Conservation (phyloP, 1,140 invertebrate genomes). For the Cydia splendana region DNA sequence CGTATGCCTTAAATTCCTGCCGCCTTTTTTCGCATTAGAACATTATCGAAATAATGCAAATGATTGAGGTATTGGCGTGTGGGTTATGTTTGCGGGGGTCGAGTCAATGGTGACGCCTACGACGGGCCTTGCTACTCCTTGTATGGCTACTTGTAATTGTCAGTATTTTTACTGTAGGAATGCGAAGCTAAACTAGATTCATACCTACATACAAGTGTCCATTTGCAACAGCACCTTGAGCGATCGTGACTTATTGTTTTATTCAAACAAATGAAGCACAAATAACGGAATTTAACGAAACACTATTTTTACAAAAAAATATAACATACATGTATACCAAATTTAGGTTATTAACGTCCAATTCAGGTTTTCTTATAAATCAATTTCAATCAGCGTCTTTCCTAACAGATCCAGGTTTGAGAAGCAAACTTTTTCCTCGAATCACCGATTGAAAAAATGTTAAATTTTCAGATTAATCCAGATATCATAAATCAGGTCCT, state of each 20-base stretch:
- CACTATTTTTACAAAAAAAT: too few relatives aligned
- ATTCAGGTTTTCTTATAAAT: too few relatives aligned
- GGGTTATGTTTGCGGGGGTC: slow-evolving; percentile 54
- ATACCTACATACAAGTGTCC: neutral
- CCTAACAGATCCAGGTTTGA: neutral
- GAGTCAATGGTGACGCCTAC: slow-evolving; percentile 59
- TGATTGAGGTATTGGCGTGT: slow-evolving; percentile 15
- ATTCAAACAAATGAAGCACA: too few relatives aligned
- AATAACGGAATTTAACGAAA: too few relatives aligned
- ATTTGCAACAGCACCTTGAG: neutral
- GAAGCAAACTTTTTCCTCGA: neutral
- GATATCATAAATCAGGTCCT: neutral
- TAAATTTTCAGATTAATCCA: neutral
- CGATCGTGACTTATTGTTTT: neutral
- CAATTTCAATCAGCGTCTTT: too few relatives aligned
- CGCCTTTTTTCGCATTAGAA: neutral
- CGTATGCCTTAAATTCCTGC: neutral
- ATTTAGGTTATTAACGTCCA: too few relatives aligned
- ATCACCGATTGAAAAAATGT: neutral
- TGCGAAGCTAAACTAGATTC: slow-evolving; percentile 7
- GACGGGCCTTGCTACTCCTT: slow-evolving; percentile 54
- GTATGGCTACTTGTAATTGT: slow-evolving; percentile 56
- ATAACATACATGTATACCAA: too few relatives aligned
- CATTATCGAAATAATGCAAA: slow-evolving; percentile 30
- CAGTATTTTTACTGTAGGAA: slow-evolving; percentile 35